Evolutionary conservation across 2,113 vertebrate genomes (phyloP).

Genomic region (Ifrita kowaldi): DNA sequence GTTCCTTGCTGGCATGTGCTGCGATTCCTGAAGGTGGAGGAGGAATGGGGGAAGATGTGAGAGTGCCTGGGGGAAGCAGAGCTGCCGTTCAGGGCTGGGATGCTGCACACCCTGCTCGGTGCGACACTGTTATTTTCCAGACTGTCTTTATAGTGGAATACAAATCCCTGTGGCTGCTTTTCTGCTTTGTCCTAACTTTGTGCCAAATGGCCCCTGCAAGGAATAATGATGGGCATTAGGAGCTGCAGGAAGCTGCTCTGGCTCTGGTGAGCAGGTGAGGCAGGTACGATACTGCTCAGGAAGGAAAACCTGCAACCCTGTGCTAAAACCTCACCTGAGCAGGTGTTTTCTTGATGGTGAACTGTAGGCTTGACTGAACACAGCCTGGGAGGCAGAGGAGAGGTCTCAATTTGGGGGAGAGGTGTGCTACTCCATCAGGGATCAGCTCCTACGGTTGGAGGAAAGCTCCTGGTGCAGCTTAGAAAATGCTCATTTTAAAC

Average conservation of each 20-base stretch:
- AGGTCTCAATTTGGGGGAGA: neutral
- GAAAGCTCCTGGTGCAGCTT: neutral
- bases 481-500: neutral
- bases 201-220: neutral
- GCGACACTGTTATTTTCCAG: rapidly evolving
- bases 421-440: neutral
- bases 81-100: neutral
- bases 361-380: rapidly evolving
- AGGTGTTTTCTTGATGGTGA: neutral
- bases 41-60: neutral
- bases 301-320: neutral
- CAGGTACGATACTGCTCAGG: rapidly evolving
- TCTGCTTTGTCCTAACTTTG: neutral
- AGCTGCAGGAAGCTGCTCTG: neutral
- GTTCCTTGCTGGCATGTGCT: rapidly evolving
- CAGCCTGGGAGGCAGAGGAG: neutral
- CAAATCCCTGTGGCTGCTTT: neutral
- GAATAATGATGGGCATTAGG: neutral
- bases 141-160: neutral
- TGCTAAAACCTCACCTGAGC: neutral
- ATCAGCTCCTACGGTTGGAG: neutral
- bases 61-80: neutral
- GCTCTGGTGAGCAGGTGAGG: neutral
- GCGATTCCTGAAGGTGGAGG: neutral
- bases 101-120: neutral